phyloP scores from a whole-genome alignment of 2,888 invertebrate genomes.

The Cybosia mesomella region DNA sequence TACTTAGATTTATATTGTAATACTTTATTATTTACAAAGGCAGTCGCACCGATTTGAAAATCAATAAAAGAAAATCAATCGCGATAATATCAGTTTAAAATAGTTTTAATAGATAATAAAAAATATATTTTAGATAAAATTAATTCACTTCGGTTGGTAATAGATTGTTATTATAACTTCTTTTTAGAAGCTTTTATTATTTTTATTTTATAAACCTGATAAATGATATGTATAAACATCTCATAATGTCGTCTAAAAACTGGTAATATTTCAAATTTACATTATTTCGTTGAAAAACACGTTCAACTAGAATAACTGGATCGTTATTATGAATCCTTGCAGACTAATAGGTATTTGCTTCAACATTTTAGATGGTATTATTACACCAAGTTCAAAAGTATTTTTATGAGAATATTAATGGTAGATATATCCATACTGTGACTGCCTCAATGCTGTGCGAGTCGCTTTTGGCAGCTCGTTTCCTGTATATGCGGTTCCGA shows the following conservation, averaged over 20 bases:
- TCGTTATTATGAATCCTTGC: not conserved
- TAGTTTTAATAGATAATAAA: not conserved
- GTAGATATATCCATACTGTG: not conserved
- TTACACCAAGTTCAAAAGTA: not conserved
- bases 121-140: not conserved
- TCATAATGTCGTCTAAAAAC: not conserved
- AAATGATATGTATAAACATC: not conserved
- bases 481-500: too few relatives aligned
- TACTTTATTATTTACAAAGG: not conserved
- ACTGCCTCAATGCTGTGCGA: too few relatives aligned
- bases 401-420: not conserved
- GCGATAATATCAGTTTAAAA: not conserved
- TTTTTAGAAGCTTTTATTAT: not conserved
- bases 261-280: constrained; percentile 1
- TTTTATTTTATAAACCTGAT: not conserved
- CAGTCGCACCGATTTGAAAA: not conserved
- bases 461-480: too few relatives aligned
- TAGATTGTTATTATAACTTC: not conserved
- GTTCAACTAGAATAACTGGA: constrained; percentile 6
- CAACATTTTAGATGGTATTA: not conserved
- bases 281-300: constrained; percentile 17
- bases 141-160: not conserved
- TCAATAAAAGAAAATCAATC: not conserved
- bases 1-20: not conserved
- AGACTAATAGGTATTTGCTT: not conserved